These are phyloP conservation scores for Microcebus lehilahytsara DNA, from an alignment of 2,113 vertebrate species.

Conservation along the genomic window DNA sequence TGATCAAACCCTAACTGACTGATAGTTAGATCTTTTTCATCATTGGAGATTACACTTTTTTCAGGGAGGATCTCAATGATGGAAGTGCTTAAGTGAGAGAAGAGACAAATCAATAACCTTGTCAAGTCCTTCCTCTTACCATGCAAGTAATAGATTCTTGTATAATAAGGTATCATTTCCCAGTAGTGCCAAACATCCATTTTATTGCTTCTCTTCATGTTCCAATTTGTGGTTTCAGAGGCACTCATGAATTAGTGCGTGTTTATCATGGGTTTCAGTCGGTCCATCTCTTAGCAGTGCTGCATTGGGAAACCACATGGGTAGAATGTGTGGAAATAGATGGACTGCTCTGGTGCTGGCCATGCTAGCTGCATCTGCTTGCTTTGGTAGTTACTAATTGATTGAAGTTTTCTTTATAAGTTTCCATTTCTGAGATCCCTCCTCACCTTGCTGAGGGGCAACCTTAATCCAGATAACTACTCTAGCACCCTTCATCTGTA, in stretches of 20 bases:
- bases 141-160: too few species aligned
- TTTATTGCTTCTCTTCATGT: background rate
- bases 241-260: background rate
- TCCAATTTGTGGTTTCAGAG: background rate
- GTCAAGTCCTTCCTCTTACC: background rate
- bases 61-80: background rate
- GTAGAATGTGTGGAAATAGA: background rate
- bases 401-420: background rate
- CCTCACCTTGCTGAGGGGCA: background rate
- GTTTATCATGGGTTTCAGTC: background rate
- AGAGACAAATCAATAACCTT: background rate
- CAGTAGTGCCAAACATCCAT: background rate
- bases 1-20: background rate
- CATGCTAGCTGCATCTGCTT: accelerated
- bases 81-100: background rate
- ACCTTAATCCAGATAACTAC: background rate
- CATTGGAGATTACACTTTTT: background rate
- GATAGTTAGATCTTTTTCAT: background rate
- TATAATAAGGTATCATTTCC: background rate
- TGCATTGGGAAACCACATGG: background rate
- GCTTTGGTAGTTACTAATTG: background rate
- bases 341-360: background rate
- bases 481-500: background rate
- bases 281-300: background rate
- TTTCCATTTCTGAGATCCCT: too few species aligned